Base-by-base conservation (phyloP, 2,888 invertebrate genomes). In the Ochropacha duplaris region DNA sequence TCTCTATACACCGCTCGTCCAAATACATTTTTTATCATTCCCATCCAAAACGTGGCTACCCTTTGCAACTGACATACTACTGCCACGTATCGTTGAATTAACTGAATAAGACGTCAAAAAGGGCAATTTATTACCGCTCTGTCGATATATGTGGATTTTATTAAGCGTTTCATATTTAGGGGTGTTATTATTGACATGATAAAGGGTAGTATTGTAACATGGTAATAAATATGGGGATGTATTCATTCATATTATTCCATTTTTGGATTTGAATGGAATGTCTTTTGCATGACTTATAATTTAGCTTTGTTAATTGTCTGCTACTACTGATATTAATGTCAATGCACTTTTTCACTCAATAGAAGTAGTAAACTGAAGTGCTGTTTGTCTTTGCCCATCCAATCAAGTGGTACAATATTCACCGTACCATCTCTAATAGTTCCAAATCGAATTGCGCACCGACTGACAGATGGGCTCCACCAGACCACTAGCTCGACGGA, bases 81-180 rank as follows among this genome's bases (percentile, higher is more conserved):
- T 81, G 84, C 80, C 85, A 84, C 79, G 84, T 82, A 79, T 83
- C 77, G 80, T 59, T 74, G 75, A 65, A 66, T 72, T 68, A 72
- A 66, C 76, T 87, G 88, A 90, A 86, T 82, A 86, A 89, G 86
- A 88, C 84, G 86, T 89, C 89, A 85, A 91, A 91, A 90, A 90
- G 91, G 88, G 83, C 90, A 91, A 90, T 88, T 85, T 84, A 81
- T 81, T 84, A 73, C 80, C 79, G 84, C 79, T 81, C 75, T 71
- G 68, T 67, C 68, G 74, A 72, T 70, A 66, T 81, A 84, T 81
- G 79, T 83, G 87, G 81, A 86, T 86, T 90, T 86, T 88, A 88
- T 88, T 87, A 87, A 86, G 83, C 90, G 87, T 85, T 85, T 86
- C 86, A 87, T 86, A 85, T 86, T 44, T 84, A 83, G 81, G 87